phyloP scores from a whole-genome alignment of 2,113 vertebrate species.

The Cebidichthys violaceus region DNA sequence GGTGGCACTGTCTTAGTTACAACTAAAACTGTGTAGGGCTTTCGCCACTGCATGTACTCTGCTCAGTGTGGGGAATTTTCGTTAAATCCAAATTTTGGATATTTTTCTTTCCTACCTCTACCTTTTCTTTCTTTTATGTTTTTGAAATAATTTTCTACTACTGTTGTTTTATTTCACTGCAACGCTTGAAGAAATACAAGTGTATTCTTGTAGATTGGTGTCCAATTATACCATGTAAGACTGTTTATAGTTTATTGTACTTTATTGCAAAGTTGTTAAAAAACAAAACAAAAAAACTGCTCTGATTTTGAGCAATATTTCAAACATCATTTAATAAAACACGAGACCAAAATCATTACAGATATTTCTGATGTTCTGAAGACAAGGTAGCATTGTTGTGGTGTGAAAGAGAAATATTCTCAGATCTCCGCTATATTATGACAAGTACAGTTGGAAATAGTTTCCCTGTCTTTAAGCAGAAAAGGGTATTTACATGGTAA shows the following conservation, averaged over 20 bases:
- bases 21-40: conserved; percentile 77
- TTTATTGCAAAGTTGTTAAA: conserved; percentile 1
- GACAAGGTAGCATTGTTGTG: conserved; percentile 39
- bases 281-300: conserved; percentile 8
- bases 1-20: conserved; percentile 82
- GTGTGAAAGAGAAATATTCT: conserved; percentile 42
- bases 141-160: neutral
- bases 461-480: conserved; percentile 48
- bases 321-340: conserved; percentile 62
- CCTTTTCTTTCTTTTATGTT: conserved; percentile 30
- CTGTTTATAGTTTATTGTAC: conserved; percentile 1
- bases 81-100: conserved; percentile 1
- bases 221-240: conserved; percentile 26
- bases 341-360: conserved; percentile 45
- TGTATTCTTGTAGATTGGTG: conserved; percentile 12
- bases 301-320: conserved; percentile 1
- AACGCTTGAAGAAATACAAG: neutral
- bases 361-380: conserved; percentile 32
- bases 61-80: conserved; percentile 9
- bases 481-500: conserved; percentile 68
- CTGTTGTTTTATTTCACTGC: conserved; percentile 1
- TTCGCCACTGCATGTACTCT: neutral
- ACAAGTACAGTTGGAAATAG: neutral
- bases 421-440: conserved; percentile 1
- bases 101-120: conserved; percentile 4